These are phyloP conservation scores for Lasioglossum villosulum DNA, from an alignment of 2,888 invertebrate species.

Conservation along the genomic window DNA sequence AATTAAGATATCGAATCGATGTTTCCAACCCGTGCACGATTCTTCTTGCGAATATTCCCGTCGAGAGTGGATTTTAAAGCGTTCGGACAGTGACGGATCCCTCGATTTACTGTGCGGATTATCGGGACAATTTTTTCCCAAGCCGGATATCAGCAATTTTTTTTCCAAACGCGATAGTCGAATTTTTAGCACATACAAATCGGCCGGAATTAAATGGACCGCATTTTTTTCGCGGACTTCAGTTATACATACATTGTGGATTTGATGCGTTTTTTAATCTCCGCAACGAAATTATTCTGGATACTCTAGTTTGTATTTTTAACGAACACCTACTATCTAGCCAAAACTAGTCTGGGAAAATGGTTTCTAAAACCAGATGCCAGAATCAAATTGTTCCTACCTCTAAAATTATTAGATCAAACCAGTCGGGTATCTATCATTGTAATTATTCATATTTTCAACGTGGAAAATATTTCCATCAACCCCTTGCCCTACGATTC, in stretches of 20 bases:
- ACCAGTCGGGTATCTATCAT: not conserved
- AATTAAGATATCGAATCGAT: conserved; percentile 75
- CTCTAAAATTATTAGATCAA: not conserved
- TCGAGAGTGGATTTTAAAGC: conserved; percentile 18
- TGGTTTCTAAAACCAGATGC: too few relatives aligned
- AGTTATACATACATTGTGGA: not conserved
- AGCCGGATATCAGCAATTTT: not conserved
- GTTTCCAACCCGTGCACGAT: conserved; percentile 32
- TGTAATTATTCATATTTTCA: too few relatives aligned
- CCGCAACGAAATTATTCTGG: too few relatives aligned
- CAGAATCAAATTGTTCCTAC: too few relatives aligned
- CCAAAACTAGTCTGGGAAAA: too few relatives aligned
- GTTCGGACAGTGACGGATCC: not conserved
- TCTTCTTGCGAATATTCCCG: not conserved
- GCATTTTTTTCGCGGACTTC: not conserved
- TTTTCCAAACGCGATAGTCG: not conserved
- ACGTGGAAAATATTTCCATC: too few relatives aligned
- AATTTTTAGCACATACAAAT: not conserved
- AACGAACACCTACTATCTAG: too few relatives aligned
- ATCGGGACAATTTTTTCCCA: not conserved
- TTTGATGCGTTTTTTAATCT: too few relatives aligned
- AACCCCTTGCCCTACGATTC: too few relatives aligned
- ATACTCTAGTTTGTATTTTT: too few relatives aligned
- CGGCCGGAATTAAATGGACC: not conserved
- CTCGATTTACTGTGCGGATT: not conserved